Base-by-base conservation (phyloP, 2,797 vertebrate species). In the Harpagifer antarcticus region DNA sequence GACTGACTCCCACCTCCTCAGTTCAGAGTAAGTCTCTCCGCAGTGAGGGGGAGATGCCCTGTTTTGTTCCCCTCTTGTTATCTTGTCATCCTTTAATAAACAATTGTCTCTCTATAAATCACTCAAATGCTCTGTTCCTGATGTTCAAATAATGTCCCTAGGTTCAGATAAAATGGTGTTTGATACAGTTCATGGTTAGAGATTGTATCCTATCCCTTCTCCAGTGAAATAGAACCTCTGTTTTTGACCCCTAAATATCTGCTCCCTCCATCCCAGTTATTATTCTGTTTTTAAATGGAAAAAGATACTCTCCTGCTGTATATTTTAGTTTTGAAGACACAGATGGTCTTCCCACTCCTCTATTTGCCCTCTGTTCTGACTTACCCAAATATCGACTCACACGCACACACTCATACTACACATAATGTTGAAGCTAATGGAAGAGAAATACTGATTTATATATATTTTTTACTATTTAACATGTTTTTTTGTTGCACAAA, bases 21-120 rank as follows among this genome's bases (percentile, higher is more conserved):
- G 78, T 93, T 74, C 93, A 94, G 91, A 94, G 93, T 94, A 94
- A 95, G 93, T 94, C 82, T 74, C 62, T 84, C 72, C 52, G 37
- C 69, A 66, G 62, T 73, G 71, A 74, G 74, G 69, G 66, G 74
- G 72, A 53, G 72, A 72, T 63, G 49, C 50, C 69, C 70, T 73
- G 23, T 81, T 78, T 81, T 71, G 37, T 73, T 64, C 52, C 59
- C 68, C 47, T 53, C 65, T 8, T 68, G 42, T 69, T 63, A 68
- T 42, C 54, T 58, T 67, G 47, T 57, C 60, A 66, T 66, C 61
- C 65, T 74, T 68, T 68, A 69, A 76, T 42, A 19, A 82, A 76
- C 33, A 77, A 60, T 65, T 44, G 64, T 72, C 58, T 66, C 54
- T 71, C 59, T 15, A 37, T 55, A 85, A 64, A 74, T 85, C 62